phyloP scores from a whole-genome alignment of 2,888 invertebrate genomes.

The Melieria omissa region DNA sequence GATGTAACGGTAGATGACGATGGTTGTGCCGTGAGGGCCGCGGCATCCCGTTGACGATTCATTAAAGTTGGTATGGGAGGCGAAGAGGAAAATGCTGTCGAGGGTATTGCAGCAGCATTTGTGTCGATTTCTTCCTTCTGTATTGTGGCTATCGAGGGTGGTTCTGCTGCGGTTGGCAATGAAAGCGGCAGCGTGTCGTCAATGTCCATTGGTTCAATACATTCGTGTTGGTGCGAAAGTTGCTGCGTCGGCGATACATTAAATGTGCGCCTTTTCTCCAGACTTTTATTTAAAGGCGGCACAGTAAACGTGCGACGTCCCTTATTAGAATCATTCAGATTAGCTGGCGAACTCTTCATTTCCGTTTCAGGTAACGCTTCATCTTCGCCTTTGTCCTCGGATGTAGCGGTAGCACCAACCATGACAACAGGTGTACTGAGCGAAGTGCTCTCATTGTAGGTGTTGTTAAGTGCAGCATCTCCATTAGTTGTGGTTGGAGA shows the following conservation, averaged over 20 bases:
- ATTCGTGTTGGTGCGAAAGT: constrained; percentile 22
- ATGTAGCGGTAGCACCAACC: not conserved
- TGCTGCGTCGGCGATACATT: not conserved
- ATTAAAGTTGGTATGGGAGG: constrained; percentile 21
- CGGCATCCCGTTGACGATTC: not conserved
- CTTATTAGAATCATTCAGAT: not conserved
- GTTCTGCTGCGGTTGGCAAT: not conserved
- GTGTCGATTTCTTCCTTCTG: not conserved
- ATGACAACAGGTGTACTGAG: not conserved
- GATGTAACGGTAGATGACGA: not conserved
- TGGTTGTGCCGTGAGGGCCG: not conserved
- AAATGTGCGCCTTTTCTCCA: constrained; percentile 32
- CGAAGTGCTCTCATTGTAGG: constrained; percentile 31
- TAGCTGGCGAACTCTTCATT: too few species aligned
- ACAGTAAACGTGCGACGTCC: too few species aligned
- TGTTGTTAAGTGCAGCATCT: constrained; percentile 37
- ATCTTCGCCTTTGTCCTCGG: not conserved
- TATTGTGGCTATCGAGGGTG: constrained; percentile 44
- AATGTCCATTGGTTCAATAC: constrained; percentile 58
- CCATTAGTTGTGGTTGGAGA: not conserved
- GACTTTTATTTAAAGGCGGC: not conserved
- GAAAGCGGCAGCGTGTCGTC: constrained; percentile 43
- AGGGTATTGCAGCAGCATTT: not conserved
- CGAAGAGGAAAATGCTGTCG: not conserved
- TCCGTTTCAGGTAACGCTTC: too few species aligned